Base-by-base conservation (phyloP, 1,140 invertebrate genomes). In the Gryon sp. region DNA sequence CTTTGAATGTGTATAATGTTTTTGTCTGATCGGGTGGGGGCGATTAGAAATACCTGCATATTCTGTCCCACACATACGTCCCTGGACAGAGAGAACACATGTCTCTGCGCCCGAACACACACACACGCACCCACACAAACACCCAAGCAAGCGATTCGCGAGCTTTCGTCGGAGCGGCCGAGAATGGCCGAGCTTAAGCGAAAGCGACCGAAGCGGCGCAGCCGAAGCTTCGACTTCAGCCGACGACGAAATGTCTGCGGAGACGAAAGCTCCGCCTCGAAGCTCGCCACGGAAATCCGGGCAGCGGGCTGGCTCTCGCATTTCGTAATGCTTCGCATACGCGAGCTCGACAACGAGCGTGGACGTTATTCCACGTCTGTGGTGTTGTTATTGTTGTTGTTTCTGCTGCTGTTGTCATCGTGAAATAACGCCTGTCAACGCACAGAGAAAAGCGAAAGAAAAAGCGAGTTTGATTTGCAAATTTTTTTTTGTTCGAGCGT, bases 241-340 rank as follows among this genome's bases (percentile, higher is more conserved):
- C 69, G 77, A 78, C 82, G 82, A 80, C 81, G 80, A 82, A 80
- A 83, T 80, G 82, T 82, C 80, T 78, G 73, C 78, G 70, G 73
- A 65, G 68, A 62, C 74, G 65, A 70, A 63, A 77, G 66, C 77
- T 76, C 66, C 72, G 72, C 72, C 72, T 74, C 70, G 70, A 73
- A 76, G 66, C 65, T 76, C 73, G 66, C 74, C 22, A 72, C 73
- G 68, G 50, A 76, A 79, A 76, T 68, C 65, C 63, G 68, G 66
- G 70, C 62, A 68, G 63, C 70, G 46, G 50, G 66, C 66, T 76
- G 72, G 43, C 57, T 45, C 55, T 62, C 62, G 53, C 52, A 46
- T 46, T 78, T 69, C 63, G 59, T 74, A 73, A 78, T 73, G 69
- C 69, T 63, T 43, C 57, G 69, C 55, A 34, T 60, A 69, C 55